A percentile compares a stretch with the other conserved stretches of the same genome.
These are phyloP conservation scores for Dynastes grantii DNA, from an alignment of 2,888 invertebrate species.

Conservation along the genomic window DNA sequence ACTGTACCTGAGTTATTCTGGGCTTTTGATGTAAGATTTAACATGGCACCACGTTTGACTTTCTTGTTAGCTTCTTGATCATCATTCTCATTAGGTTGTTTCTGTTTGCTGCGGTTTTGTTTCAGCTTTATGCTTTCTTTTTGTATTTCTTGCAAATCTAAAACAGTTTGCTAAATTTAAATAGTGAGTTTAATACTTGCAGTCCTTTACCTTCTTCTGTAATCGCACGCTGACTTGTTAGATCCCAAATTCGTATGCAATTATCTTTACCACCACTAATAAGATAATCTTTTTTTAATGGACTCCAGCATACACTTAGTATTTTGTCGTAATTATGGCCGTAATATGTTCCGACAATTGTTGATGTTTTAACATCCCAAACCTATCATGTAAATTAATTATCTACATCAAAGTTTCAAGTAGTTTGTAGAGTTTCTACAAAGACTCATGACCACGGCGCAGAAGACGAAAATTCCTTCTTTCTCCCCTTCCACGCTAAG, in stretches of 20 bases:
- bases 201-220: slow-evolving; percentile 42
- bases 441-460: too few species aligned
- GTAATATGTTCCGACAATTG: slow-evolving; percentile 75
- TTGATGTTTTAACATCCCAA: slow-evolving; percentile 76
- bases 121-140: slow-evolving; percentile 34
- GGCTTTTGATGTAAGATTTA: slow-evolving; percentile 54
- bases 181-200: neutral
- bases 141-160: slow-evolving; percentile 9
- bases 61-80: slow-evolving; percentile 48
- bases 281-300: slow-evolving; percentile 75
- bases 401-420: too few species aligned
- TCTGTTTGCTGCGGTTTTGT: slow-evolving; percentile 29
- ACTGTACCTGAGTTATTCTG: slow-evolving; percentile 42
- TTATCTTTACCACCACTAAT: slow-evolving; percentile 81
- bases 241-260: slow-evolving; percentile 79
- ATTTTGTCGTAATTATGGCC: slow-evolving; percentile 74
- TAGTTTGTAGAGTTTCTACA: too few species aligned
- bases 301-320: slow-evolving; percentile 78
- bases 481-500: too few species aligned
- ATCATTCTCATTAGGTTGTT: slow-evolving; percentile 35
- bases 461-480: too few species aligned
- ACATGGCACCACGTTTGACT: slow-evolving; percentile 56
- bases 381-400: slow-evolving; percentile 70
- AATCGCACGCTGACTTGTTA: slow-evolving; percentile 57
- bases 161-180: slow-evolving; percentile 5